Conservation (phyloP, 2,113 vertebrate genomes). For the Columba livia region DNA sequence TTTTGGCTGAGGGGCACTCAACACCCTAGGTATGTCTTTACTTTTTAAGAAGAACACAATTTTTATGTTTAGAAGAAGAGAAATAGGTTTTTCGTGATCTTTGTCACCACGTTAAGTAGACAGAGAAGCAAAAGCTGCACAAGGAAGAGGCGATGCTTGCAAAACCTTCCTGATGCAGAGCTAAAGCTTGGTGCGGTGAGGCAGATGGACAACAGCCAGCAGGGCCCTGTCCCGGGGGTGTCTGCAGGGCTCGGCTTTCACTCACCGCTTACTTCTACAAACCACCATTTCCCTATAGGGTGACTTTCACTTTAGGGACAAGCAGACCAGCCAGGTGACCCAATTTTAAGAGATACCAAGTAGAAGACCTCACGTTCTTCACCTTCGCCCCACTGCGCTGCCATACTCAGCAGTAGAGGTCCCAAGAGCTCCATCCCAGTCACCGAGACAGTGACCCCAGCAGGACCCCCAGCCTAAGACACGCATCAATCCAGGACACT, state of each 20-base stretch:
- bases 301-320: no score
- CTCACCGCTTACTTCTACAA: background rate
- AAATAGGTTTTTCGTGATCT: background rate
- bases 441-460: fast-evolving
- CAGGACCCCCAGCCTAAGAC: background rate
- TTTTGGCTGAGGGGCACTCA: background rate
- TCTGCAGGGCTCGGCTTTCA: background rate
- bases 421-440: background rate
- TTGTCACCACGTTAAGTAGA: background rate
- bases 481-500: background rate
- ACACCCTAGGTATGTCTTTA: background rate
- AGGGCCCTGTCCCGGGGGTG: background rate
- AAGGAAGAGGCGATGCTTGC: background rate
- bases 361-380: background rate
- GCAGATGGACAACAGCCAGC: background rate
- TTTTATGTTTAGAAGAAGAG: background rate
- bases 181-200: background rate
- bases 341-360: background rate
- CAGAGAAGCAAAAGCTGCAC: background rate
- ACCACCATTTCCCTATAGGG: background rate
- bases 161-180: background rate
- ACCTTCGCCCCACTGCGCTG: background rate
- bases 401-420: background rate
- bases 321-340: background rate
- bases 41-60: background rate